Base-by-base conservation (phyloP, 2,888 invertebrate genomes). In the Carcina quercana region DNA sequence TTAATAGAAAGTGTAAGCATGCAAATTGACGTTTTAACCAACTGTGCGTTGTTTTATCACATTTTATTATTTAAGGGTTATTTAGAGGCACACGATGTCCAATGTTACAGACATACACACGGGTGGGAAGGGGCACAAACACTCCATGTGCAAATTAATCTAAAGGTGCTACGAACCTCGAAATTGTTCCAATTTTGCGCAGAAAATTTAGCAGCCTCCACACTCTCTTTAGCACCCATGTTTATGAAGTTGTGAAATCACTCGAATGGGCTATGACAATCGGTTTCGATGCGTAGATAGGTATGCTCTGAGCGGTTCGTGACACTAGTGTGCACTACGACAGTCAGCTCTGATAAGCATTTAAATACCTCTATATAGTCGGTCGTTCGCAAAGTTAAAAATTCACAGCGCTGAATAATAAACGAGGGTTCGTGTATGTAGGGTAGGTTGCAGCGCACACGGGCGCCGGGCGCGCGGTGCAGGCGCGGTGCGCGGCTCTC, bases 161-260 rank as follows among this genome's bases (percentile, higher is more conserved):
- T 66, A 70, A 74, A 71, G 69, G 66, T 75, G 60, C 73, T 84
- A 85, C 86, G 86, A 88, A 91, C 91, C 91, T 91, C 91, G 67
- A 90, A 85, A 83, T 90, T 90, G 84, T 89, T 90, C 91, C 91
- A 91, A 84, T 89, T 90, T 86, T 91, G 90, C 83, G 91, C 88
- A 85, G 91, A 90, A 86, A 90, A 88, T 88, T 91, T 91, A 72
- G 89, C 90, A 68, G 91, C 91, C 78, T 91, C 91, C 75, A 91
- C 91, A 87, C 91, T 91, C 76, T 91, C 91, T 87, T 91, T 91
- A 76, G 91, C 91, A 83, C 91, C 91, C 91, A 91, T 91, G 73
- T 83, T 86, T 79, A 78, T 63, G 69, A 66, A 73, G 61, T 70
- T 59, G 73, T 73, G 71, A 72, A 64, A 72, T 75, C 82, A 79